Conservation (phyloP, 2,113 vertebrate genomes). For the Microcebus griseorufus region DNA sequence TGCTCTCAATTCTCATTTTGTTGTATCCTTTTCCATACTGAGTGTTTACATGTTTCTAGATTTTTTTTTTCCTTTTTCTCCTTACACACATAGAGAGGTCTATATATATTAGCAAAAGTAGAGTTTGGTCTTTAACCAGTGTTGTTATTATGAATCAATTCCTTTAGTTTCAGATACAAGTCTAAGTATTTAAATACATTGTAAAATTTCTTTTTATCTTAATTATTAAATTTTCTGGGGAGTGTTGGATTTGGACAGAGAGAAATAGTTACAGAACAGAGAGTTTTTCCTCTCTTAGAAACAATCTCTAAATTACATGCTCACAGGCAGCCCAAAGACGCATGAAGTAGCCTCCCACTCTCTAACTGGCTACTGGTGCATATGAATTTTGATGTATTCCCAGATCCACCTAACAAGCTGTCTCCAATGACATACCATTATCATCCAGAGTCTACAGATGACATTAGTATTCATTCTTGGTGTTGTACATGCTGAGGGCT, state of each 20-base stretch:
- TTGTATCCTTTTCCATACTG: not conserved
- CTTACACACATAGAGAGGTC: not conserved
- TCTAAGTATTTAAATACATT: not conserved
- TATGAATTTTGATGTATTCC: not conserved
- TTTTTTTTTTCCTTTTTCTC: not conserved
- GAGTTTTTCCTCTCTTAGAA: not conserved
- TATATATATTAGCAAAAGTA: not conserved
- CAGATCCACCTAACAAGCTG: not conserved
- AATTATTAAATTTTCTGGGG: not conserved
- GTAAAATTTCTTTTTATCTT: not conserved
- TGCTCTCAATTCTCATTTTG: not conserved
- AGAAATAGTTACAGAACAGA: not conserved
- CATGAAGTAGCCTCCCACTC: fast-evolving
- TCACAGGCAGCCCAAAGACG: not conserved
- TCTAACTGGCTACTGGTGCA: too few relatives aligned
- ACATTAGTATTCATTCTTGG: not conserved
- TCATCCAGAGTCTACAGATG: not conserved
- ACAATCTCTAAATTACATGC: not conserved
- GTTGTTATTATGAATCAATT: not conserved
- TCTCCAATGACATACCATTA: not conserved
- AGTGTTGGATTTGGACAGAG: not conserved
- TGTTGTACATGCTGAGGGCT: not conserved
- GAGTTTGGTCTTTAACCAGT: not conserved
- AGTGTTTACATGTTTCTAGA: not conserved
- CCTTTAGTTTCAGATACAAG: not conserved